A percentile compares a stretch with the other conserved stretches of the same genome.
Conservation (phyloP, 92 coral and sea anemone genomes). For the Paramuricea clavata region DNA sequence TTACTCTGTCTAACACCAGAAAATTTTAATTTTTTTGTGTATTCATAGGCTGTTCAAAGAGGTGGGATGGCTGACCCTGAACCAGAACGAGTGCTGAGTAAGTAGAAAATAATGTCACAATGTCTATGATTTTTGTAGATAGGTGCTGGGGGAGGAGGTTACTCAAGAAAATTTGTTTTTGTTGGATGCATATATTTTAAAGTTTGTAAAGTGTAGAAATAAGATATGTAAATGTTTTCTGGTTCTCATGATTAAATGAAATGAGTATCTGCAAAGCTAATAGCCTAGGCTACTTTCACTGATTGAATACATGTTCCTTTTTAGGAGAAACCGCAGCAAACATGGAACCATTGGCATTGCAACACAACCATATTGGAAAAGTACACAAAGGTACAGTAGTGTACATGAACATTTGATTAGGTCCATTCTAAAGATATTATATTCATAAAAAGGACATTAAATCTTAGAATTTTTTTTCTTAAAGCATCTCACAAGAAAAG, state of each 20-base stretch:
- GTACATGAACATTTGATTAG: background rate
- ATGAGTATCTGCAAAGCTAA: too few relatives aligned
- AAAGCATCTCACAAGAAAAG: conserved; percentile 90
- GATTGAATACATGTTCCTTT: background rate
- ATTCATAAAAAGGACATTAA: background rate
- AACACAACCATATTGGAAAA: conserved; percentile 81
- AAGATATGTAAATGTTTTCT: too few relatives aligned
- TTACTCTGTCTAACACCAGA: too few relatives aligned
- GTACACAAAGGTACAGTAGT: conserved; percentile 76
- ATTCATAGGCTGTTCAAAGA: conserved; percentile 87
- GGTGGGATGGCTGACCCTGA: conserved; percentile 94
- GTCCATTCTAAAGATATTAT: background rate
- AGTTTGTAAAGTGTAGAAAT: too few relatives aligned
- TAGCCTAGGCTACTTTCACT: too few relatives aligned
- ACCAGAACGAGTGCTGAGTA: conserved; percentile 83
- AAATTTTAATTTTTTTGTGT: conserved; percentile 11
- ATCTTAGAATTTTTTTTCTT: conserved; percentile 15
- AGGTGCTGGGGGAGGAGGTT: too few relatives aligned
- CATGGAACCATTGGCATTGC: conserved; percentile 81
- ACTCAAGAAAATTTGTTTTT: too few relatives aligned
- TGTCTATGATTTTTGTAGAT: background rate
- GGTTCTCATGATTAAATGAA: too few relatives aligned
- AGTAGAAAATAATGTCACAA: background rate
- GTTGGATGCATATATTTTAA: too few relatives aligned
- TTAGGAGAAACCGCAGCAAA: conserved; percentile 76